Evolutionary conservation across 2,797 vertebrate species (phyloP).

Genomic region (Mormyrus hasselquistii): DNA sequence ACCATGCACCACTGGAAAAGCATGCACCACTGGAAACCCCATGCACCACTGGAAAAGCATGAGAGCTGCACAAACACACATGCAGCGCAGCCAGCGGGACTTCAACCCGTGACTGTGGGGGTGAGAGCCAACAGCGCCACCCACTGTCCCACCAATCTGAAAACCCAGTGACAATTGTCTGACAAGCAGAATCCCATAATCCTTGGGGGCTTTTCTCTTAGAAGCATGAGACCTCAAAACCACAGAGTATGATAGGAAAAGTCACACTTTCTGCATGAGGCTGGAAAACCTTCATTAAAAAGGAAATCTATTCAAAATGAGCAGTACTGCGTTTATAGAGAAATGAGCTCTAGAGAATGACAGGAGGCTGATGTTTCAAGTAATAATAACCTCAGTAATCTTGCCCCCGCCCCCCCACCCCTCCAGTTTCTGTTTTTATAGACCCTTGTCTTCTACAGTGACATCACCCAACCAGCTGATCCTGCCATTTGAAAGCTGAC

Average conservation of each 20-base stretch:
- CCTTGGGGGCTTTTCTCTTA: neutral
- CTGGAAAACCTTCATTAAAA: neutral
- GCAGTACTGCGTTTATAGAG: neutral
- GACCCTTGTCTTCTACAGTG: neutral
- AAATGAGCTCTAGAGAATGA: neutral
- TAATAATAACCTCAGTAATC: neutral
- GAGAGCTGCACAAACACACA: neutral
- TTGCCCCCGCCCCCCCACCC: neutral
- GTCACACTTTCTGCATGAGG: neutral
- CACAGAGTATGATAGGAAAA: neutral
- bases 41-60: too few species aligned
- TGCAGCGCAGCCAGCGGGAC: too few species aligned
- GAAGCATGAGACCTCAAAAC: neutral
- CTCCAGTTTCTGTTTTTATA: neutral
- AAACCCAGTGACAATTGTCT: neutral
- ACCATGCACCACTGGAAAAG: too few species aligned
- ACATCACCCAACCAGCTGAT: constrained; percentile 7
- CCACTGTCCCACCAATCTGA: neutral
- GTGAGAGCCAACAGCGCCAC: neutral
- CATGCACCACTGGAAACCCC: too few species aligned
- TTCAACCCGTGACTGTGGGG: neutral
- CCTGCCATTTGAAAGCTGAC: constrained; percentile 17
- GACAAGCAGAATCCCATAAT: neutral
- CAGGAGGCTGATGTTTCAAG: neutral
- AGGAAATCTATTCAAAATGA: neutral